Evolutionary conservation across 2,113 vertebrate species (phyloP).

Genomic region (Onychostoma macrolepis): DNA sequence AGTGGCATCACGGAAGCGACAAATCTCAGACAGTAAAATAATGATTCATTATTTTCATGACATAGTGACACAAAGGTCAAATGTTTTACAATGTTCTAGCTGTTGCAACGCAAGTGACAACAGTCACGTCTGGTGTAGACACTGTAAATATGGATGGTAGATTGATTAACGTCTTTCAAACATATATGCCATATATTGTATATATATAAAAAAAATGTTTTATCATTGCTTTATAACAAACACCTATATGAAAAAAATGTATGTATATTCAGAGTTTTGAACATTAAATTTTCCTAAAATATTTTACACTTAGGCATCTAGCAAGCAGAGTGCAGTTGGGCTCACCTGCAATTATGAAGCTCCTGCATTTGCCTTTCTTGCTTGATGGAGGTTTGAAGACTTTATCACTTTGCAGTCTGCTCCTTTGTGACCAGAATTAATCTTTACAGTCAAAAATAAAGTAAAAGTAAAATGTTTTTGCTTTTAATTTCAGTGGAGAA

Average conservation of each 20-base stretch:
- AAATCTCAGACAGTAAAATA: not conserved
- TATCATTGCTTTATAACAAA: not conserved
- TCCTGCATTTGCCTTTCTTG: constrained; percentile 75
- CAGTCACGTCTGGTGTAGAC: too few relatives aligned
- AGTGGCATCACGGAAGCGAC: not conserved
- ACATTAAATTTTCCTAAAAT: not conserved
- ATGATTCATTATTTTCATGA: not conserved
- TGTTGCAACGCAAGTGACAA: too few relatives aligned
- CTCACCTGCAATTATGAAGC: constrained; percentile 75
- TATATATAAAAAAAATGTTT: too few relatives aligned
- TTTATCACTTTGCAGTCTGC: constrained; percentile 16
- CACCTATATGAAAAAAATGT: not conserved
- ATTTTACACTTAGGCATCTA: constrained; percentile 71
- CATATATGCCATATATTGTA: too few relatives aligned
- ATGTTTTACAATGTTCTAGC: not conserved
- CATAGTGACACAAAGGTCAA: not conserved
- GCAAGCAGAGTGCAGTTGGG: constrained; percentile 82
- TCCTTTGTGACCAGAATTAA: not conserved
- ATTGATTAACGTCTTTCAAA: too few relatives aligned
- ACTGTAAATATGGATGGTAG: too few relatives aligned
- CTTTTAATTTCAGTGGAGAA: constrained; percentile 65
- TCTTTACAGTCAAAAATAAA: not conserved
- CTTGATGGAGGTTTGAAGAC: constrained; percentile 69
- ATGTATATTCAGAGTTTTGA: not conserved
- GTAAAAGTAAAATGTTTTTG: not conserved